Evolutionary conservation across 2,113 vertebrate genomes (phyloP).

Genomic region (Mellivora capensis): DNA sequence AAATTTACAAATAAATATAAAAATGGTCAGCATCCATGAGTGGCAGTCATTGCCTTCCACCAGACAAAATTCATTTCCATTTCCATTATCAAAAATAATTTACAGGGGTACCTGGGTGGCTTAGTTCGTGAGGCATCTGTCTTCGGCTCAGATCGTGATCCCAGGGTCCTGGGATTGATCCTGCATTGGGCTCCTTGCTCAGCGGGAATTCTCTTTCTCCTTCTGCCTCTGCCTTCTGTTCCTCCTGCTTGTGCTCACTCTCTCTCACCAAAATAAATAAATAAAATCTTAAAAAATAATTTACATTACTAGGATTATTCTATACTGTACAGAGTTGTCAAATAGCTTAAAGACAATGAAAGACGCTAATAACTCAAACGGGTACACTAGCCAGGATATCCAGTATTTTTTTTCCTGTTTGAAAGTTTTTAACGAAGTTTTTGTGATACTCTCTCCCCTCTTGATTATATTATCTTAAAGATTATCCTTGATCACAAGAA

Average conservation of each 20-base stretch:
- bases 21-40: background rate
- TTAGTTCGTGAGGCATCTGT: too few species aligned
- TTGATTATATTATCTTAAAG: background rate
- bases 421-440: background rate
- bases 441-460: background rate
- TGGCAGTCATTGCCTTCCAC: background rate
- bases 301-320: background rate
- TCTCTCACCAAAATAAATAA: too few species aligned
- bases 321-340: background rate
- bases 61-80: background rate
- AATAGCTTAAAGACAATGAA: background rate
- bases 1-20: background rate
- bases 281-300: background rate
- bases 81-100: background rate
- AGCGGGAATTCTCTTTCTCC: too few species aligned
- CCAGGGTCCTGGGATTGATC: too few species aligned
- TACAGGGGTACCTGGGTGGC: background rate
- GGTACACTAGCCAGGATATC: background rate
- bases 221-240: too few species aligned
- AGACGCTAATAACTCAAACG: background rate
- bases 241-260: too few species aligned
- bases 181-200: too few species aligned
- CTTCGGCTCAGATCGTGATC: too few species aligned
- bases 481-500: background rate
- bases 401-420: background rate